Percentiles rank a stretch among this genome's conserved stretches.
Evolutionary conservation across 2,113 vertebrate species (phyloP).

Genomic region (Boulengeromyrus knoepffleri): DNA sequence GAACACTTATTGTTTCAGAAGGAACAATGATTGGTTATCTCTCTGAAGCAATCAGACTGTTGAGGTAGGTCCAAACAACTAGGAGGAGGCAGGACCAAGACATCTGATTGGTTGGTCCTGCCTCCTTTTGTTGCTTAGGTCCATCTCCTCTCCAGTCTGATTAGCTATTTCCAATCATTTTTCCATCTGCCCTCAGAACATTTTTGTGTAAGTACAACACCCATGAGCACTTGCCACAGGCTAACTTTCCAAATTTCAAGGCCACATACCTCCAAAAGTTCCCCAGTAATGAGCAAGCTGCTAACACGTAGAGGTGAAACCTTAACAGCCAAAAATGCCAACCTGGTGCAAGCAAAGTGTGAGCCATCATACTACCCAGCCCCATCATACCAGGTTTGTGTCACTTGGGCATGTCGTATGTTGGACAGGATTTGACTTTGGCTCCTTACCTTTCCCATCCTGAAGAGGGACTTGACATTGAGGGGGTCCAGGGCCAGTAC

Average conservation of each 20-base stretch:
- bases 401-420: not conserved
- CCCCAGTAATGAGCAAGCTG: not conserved
- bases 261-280: not conserved
- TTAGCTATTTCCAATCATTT: too few relatives aligned
- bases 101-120: too few relatives aligned
- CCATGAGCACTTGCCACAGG: not conserved
- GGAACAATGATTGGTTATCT: too few relatives aligned
- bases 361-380: not conserved
- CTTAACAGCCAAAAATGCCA: not conserved
- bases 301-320: not conserved
- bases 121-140: too few relatives aligned
- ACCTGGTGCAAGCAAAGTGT: not conserved
- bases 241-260: not conserved
- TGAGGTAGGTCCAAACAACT: too few relatives aligned
- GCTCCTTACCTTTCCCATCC: slow-evolving; percentile 64
- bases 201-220: too few relatives aligned
- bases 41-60: too few relatives aligned
- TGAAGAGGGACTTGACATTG: slow-evolving; percentile 70
- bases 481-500: slow-evolving; percentile 60
- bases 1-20: too few relatives aligned
- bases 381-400: not conserved
- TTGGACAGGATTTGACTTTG: not conserved
- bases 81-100: too few relatives aligned
- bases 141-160: too few relatives aligned
- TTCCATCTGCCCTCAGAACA: too few relatives aligned